A percentile compares a stretch with the other conserved stretches of the same genome.
Evolutionary conservation across 2,888 invertebrate genomes (phyloP).

Genomic region (Chrysolina oricalcia): DNA sequence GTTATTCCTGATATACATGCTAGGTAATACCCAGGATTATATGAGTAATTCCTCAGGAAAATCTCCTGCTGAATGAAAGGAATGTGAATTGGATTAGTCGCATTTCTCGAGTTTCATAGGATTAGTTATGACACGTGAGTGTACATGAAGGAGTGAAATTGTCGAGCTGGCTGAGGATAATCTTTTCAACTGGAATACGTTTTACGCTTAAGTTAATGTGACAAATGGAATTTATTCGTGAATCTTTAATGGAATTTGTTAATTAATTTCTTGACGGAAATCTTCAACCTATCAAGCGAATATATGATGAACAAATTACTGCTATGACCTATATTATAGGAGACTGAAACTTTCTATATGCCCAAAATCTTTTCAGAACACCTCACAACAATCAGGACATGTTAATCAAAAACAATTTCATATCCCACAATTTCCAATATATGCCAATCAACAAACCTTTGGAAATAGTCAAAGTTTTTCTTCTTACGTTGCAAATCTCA

Average conservation of each 20-base stretch:
- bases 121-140: neutral
- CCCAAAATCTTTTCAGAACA: too few species aligned
- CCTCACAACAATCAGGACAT: neutral
- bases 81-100: constrained; percentile 17
- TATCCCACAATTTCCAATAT: neutral
- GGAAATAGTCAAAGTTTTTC: neutral
- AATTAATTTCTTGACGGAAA: neutral
- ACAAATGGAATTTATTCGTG: neutral
- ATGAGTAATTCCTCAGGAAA: neutral
- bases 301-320: too few species aligned
- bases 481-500: neutral
- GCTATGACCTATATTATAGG: too few species aligned
- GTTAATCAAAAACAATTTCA: neutral
- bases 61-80: constrained; percentile 10
- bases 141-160: neutral
- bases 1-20: constrained; percentile 1
- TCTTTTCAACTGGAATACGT: neutral
- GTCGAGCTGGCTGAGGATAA: neutral
- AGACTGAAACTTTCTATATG: too few species aligned
- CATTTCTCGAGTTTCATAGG: neutral
- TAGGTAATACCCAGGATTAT: neutral
- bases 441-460: neutral
- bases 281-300: too few species aligned
- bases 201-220: neutral
- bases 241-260: neutral